Conservation (phyloP, 2,113 vertebrate genomes). For the Hystrix cristata region DNA sequence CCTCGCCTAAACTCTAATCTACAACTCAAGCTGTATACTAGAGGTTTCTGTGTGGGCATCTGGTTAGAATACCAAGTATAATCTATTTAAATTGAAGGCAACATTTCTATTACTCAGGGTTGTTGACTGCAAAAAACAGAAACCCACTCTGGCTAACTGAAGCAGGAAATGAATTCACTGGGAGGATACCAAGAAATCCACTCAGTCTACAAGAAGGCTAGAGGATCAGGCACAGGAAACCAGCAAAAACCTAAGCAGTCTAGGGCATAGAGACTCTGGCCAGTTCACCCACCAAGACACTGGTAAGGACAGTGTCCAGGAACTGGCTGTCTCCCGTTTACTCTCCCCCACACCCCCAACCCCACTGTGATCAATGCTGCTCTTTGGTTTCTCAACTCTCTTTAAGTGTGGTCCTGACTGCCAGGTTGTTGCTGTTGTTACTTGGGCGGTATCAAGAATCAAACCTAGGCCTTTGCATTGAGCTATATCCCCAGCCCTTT, state of each 20-base stretch:
- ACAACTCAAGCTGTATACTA: background rate
- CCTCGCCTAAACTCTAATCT: background rate
- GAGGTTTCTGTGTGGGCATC: conserved; percentile 34
- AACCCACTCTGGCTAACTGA: conserved; percentile 54
- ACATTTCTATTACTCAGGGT: background rate
- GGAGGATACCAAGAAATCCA: conserved; percentile 45
- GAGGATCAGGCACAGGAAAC: conserved; percentile 51
- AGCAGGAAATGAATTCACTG: conserved; percentile 65
- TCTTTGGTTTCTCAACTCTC: background rate
- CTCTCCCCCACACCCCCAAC: background rate
- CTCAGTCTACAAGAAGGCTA: background rate
- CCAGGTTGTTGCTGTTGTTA: background rate
- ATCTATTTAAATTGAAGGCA: conserved; percentile 38
- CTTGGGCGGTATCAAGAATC: background rate
- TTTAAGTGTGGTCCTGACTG: background rate
- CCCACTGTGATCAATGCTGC: background rate
- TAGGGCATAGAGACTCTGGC: background rate
- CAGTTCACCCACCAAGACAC: background rate
- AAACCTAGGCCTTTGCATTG: background rate
- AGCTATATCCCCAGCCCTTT: background rate
- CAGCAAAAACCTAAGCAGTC: conserved; percentile 44
- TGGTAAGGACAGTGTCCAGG: background rate
- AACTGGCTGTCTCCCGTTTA: background rate
- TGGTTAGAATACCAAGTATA: background rate
- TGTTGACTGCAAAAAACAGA: conserved; percentile 55